These are phyloP conservation scores for Mystacides longicornis DNA, from an alignment of 2,888 invertebrate species.

Conservation along the genomic window DNA sequence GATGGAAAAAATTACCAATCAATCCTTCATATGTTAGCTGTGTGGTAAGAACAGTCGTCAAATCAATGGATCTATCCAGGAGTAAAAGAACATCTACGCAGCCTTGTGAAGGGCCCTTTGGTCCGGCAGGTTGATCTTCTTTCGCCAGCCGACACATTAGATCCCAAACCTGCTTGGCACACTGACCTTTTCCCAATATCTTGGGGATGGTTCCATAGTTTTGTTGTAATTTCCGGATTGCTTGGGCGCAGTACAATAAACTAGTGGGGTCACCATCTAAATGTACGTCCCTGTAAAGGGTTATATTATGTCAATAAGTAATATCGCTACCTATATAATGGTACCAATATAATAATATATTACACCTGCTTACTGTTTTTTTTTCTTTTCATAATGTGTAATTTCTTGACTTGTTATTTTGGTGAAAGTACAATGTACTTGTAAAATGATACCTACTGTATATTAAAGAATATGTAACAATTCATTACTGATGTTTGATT, in stretches of 20 bases:
- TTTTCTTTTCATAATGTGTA: too few relatives aligned
- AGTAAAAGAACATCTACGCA: constrained; percentile 83
- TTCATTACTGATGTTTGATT: too few relatives aligned
- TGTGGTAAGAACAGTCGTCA: constrained; percentile 84
- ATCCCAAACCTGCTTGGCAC: constrained; percentile 85
- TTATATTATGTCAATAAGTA: too few relatives aligned
- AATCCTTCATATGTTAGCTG: constrained; percentile 97
- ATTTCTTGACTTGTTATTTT: too few relatives aligned
- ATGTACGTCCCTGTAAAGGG: constrained; percentile 64
- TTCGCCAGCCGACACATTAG: constrained; percentile 72
- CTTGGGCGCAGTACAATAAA: constrained; percentile 80
- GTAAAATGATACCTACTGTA: too few relatives aligned
- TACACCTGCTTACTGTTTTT: too few relatives aligned
- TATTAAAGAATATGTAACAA: too few relatives aligned
- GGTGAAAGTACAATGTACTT: too few relatives aligned
- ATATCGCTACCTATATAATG: too few relatives aligned
- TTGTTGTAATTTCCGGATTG: constrained; percentile 77
- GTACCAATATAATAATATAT: too few relatives aligned
- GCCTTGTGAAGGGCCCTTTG: constrained; percentile 49
- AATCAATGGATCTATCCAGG: constrained; percentile 85
- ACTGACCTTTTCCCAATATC: constrained; percentile 80
- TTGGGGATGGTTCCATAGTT: constrained; percentile 79
- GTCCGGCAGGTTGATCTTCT: constrained; percentile 45
- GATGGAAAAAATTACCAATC: constrained; percentile 45
- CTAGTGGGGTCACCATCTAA: constrained; percentile 86